Evolutionary conservation across 2,113 vertebrate species (phyloP).

Genomic region (Nibea albiflora): DNA sequence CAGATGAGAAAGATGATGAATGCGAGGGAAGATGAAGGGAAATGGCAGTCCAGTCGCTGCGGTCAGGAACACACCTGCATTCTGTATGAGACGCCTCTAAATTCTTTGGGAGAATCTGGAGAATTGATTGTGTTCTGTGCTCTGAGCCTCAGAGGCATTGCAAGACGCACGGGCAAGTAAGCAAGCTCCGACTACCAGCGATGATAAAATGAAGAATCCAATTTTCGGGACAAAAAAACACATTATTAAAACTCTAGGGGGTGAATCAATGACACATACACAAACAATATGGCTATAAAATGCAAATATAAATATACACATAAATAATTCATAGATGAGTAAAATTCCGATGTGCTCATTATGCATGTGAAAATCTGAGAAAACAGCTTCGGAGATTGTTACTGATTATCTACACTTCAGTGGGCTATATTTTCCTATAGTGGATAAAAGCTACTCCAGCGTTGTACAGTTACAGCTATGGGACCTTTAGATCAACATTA

Average conservation of each 20-base stretch:
- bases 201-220: constrained; percentile 31
- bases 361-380: neutral
- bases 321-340: constrained; percentile 50
- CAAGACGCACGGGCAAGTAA: constrained; percentile 27
- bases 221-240: constrained; percentile 43
- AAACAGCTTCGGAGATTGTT: neutral
- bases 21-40: constrained; percentile 5
- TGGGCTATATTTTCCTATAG: neutral
- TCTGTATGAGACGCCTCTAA: constrained; percentile 1
- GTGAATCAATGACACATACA: neutral
- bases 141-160: constrained; percentile 14
- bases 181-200: constrained; percentile 32
- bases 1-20: constrained; percentile 14
- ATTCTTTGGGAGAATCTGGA: constrained; percentile 19
- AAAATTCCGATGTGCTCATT: constrained; percentile 10
- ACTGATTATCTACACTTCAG: neutral
- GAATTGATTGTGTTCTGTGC: constrained; percentile 5
- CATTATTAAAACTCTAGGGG: constrained; percentile 40
- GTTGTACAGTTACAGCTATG: neutral
- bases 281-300: constrained; percentile 17
- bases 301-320: neutral
- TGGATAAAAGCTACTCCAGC: neutral
- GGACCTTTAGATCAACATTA: neutral
- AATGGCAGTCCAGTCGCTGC: constrained; percentile 1
- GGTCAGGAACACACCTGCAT: neutral